A percentile compares a stretch with the other conserved stretches of the same genome.
These are phyloP conservation scores for Trachelus tabidus DNA, from an alignment of 2,888 invertebrate species.

Conservation along the genomic window DNA sequence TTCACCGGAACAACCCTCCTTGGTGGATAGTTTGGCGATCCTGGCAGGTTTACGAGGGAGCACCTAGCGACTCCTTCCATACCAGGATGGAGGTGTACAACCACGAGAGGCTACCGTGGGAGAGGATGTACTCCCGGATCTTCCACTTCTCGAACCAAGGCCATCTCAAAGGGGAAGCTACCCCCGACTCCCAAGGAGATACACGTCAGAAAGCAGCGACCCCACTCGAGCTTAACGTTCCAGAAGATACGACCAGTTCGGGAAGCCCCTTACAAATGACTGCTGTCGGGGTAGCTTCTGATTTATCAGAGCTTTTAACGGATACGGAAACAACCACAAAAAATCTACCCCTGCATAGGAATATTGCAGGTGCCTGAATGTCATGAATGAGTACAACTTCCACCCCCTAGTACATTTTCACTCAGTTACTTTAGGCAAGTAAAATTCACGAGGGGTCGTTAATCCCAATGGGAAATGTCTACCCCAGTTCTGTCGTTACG, in stretches of 20 bases:
- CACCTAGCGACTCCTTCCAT: not conserved
- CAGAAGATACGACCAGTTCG: slow-evolving; percentile 8
- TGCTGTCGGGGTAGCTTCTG: slow-evolving; percentile 53
- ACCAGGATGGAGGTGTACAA: not conserved
- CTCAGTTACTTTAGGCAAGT: not conserved
- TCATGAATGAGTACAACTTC: slow-evolving; percentile 6
- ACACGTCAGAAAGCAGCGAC: not conserved
- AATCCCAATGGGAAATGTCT: not conserved
- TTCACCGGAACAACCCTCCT: slow-evolving; percentile 23
- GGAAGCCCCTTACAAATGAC: slow-evolving; percentile 56
- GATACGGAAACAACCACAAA: slow-evolving; percentile 42
- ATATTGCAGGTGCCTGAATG: not conserved
- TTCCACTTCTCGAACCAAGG: not conserved
- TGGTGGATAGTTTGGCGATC: not conserved
- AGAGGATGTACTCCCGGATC: not conserved
- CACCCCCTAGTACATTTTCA: not conserved
- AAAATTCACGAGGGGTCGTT: not conserved
- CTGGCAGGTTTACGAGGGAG: not conserved
- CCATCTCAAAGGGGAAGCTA: not conserved
- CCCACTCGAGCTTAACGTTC: not conserved
- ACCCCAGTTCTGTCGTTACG: not conserved
- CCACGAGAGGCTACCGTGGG: not conserved
- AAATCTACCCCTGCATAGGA: slow-evolving; percentile 33
- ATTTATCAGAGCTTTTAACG: slow-evolving; percentile 66
- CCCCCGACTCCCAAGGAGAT: not conserved